Base-by-base conservation (phyloP, 1,140 invertebrate species). In the Brachionus angularis region DNA sequence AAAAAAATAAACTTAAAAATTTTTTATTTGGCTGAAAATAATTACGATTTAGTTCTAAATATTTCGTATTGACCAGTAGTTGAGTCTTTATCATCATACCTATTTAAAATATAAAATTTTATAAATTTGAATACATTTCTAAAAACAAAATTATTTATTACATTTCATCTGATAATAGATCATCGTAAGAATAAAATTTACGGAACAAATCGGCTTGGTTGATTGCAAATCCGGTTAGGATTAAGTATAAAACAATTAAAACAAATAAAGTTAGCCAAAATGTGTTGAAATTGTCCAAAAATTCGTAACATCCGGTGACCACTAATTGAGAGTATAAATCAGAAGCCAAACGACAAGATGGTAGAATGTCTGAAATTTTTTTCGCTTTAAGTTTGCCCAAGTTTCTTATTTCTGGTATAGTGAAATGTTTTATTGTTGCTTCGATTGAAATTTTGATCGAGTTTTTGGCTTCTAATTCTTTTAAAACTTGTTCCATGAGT, bases 241-340 rank as follows among this genome's bases (percentile, higher is more conserved):
- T 18, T 31, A 67, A 50, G 33, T 34, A 50, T 36, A 67, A 34
- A 18, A 50, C 23, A 14, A 5, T 36, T 18, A 67, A 25, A 67
- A 47, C 29, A 18, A 34, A 47, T 14, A 67, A 21, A n/a, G 42
- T 49, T 18, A 29, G 21, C 62, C 62, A 67, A 25, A 47, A 67
- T 18, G 62, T 67, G 25, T 67, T 67, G 25, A 47, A 67, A 50
- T 67, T 67, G 39, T 67, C 62, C 2, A 34, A 34, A 16, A 67
- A 47, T 31, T 67, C 62, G 29, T 46, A 67, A n/a, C 62, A 67
- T 16, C 34, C 62, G 0, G 18, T 47, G 4, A 67, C 10, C 8
- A 21, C 36, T 12, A 67, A 16, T 46, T 27, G 33, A 14, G 34
- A 16, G 21, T 67, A 67, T 12, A 67, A n/a, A 18, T 67, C 25